A percentile compares a stretch with the other conserved stretches of the same genome.
phyloP scores from a whole-genome alignment of 2,888 invertebrate genomes.

The Resseliella maxima region DNA sequence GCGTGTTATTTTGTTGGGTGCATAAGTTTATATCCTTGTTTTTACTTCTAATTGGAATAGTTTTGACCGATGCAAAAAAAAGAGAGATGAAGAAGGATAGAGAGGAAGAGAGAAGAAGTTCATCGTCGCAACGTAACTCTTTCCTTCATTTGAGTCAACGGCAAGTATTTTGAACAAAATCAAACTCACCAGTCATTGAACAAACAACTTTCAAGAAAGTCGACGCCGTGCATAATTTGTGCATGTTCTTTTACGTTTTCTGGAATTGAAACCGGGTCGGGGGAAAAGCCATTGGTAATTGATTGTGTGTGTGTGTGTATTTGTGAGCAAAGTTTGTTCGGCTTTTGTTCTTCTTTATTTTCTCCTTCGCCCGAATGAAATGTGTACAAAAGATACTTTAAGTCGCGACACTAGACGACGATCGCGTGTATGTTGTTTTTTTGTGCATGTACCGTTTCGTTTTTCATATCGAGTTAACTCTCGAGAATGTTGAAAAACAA shows the following conservation, averaged over 20 bases:
- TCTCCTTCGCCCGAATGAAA: not conserved
- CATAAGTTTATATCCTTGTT: conserved; percentile 30
- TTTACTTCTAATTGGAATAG: conserved; percentile 9
- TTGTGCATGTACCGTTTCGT: not conserved
- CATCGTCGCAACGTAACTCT: conserved; percentile 18
- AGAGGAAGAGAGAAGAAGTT: not conserved
- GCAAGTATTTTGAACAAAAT: not conserved
- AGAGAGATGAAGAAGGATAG: not conserved
- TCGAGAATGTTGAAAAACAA: conserved; percentile 46
- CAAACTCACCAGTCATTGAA: not conserved
- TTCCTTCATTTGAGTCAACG: not conserved
- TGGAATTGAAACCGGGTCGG: conserved; percentile 41
- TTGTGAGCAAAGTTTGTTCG: conserved; percentile 9
- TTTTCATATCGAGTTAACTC: conserved; percentile 45
- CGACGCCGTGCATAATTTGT: conserved; percentile 51
- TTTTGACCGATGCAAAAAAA: not conserved
- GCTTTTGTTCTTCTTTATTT: not conserved
- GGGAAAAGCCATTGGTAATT: conserved; percentile 34
- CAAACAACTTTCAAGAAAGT: conserved; percentile 38
- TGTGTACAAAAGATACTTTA: conserved; percentile 1
- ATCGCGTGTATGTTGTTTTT: not conserved
- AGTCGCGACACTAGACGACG: conserved; percentile 53
- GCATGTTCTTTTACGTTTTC: conserved; percentile 12
- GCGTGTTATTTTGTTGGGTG: not conserved
- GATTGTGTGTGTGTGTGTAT: conserved; percentile 18